A percentile compares a stretch with the other conserved stretches of the same genome.
phyloP scores from a whole-genome alignment of 2,888 invertebrate species.

The Tetragnatha montana region DNA sequence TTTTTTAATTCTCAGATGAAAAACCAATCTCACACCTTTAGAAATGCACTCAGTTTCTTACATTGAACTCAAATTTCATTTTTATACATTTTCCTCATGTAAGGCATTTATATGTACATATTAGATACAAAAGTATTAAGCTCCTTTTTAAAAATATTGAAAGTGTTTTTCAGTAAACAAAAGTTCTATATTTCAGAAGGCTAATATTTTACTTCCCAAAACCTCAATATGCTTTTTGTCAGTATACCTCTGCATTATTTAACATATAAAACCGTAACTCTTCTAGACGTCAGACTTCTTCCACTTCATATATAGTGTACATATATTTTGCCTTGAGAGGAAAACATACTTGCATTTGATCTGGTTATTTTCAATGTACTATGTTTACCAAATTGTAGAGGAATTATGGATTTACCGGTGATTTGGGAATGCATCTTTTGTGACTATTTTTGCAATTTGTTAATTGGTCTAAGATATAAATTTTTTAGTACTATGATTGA shows the following conservation, averaged over 20 bases:
- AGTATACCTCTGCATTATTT: not conserved
- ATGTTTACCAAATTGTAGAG: not conserved
- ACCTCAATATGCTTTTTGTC: too few species aligned
- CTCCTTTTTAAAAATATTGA: not conserved
- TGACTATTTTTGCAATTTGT: not conserved
- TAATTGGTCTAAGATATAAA: not conserved
- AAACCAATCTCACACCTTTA: slow-evolving; percentile 21
- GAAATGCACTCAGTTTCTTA: slow-evolving; percentile 6
- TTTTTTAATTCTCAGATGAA: slow-evolving; percentile 5
- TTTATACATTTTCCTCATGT: not conserved
- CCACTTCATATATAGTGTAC: not conserved
- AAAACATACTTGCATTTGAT: not conserved
- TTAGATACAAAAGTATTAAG: not conserved
- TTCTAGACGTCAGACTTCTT: too few species aligned
- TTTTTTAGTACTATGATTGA: not conserved
- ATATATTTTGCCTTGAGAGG: not conserved
- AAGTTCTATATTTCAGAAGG: not conserved
- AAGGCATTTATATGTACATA: not conserved
- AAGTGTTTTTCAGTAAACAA: not conserved
- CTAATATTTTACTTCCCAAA: too few species aligned
- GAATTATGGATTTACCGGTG: slow-evolving; percentile 45
- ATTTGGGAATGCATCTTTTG: slow-evolving; percentile 18
- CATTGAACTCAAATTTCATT: not conserved
- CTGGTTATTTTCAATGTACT: not conserved
- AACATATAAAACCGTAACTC: not conserved